These are phyloP conservation scores for Eriosoma lanigerum DNA, from an alignment of 1,140 invertebrate species.

Conservation along the genomic window DNA sequence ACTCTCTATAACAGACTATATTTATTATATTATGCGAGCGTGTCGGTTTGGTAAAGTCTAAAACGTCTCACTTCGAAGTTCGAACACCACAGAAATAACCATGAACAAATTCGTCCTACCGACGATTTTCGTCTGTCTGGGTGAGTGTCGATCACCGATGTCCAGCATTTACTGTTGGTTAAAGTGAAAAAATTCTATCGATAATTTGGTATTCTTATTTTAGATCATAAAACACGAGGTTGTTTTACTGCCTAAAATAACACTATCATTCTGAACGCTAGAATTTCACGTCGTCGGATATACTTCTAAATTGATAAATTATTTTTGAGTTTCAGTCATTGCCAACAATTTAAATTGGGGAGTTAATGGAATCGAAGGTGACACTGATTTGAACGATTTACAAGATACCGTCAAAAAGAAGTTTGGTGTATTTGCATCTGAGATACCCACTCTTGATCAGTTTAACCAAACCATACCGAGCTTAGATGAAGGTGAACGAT, in stretches of 20 bases:
- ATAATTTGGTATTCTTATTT: too few relatives aligned
- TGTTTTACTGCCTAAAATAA: too few relatives aligned
- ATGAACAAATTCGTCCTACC: constrained; percentile 8
- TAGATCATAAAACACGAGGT: too few relatives aligned
- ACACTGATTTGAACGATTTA: constrained; percentile 19
- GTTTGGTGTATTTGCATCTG: neutral
- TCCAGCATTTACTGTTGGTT: too few relatives aligned
- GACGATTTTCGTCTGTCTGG: neutral
- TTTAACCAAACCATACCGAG: constrained; percentile 54
- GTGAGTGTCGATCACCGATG: neutral
- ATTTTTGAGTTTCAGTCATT: constrained; percentile 16
- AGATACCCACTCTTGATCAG: constrained; percentile 6
- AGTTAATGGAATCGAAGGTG: constrained; percentile 28
- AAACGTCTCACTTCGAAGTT: neutral
- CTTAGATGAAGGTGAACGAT: constrained; percentile 57
- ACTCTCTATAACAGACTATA: neutral
- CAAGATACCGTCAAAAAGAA: constrained; percentile 45
- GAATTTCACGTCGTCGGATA: too few relatives aligned
- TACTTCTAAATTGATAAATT: too few relatives aligned
- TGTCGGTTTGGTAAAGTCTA: neutral
- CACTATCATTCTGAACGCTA: too few relatives aligned
- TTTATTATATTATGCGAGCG: neutral
- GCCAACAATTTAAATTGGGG: constrained; percentile 28
- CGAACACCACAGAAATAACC: neutral
- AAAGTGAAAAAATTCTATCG: too few relatives aligned